phyloP scores from a whole-genome alignment of 1,140 invertebrate genomes.

The Pseudachorutes palmiensis region DNA sequence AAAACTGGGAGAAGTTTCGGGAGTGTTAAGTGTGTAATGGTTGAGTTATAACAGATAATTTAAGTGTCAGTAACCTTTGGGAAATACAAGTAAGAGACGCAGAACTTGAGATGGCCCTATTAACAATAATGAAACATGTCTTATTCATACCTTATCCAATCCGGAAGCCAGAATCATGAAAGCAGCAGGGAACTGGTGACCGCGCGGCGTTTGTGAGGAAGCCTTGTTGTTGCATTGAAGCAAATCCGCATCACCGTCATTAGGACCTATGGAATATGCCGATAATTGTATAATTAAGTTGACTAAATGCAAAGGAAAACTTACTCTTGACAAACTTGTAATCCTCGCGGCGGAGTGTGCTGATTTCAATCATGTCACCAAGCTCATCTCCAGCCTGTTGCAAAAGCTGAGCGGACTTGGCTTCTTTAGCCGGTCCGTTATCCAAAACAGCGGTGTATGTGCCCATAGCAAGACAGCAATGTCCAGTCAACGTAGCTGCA shows the following conservation, averaged over 20 bases:
- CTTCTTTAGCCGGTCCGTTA: slow-evolving; percentile 72
- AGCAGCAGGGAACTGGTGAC: slow-evolving; percentile 80
- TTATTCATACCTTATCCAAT: slow-evolving; percentile 60
- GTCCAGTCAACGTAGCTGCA: slow-evolving; percentile 80
- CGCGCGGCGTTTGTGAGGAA: slow-evolving; percentile 60
- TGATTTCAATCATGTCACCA: slow-evolving; percentile 87
- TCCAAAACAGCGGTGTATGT: slow-evolving; percentile 60
- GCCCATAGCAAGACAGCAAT: slow-evolving; percentile 70
- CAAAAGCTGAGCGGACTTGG: slow-evolving; percentile 54
- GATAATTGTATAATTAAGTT: neutral
- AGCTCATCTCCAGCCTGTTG: slow-evolving; percentile 63
- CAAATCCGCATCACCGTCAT: slow-evolving; percentile 73
- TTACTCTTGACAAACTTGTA: slow-evolving; percentile 61
- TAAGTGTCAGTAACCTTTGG: neutral
- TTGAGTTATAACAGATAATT: neutral
- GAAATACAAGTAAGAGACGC: too few species aligned
- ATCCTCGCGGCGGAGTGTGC: slow-evolving; percentile 75
- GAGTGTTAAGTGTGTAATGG: too few species aligned
- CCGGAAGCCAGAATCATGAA: slow-evolving; percentile 70
- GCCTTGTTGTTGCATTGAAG: slow-evolving; percentile 66
- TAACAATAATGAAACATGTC: neutral
- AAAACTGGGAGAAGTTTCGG: too few species aligned
- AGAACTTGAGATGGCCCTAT: too few species aligned
- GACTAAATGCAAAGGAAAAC: slow-evolving; percentile 1
- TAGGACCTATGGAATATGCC: slow-evolving; percentile 44